Percentiles rank a stretch among this genome's conserved stretches.
Evolutionary conservation across 2,113 vertebrate species (phyloP).

Genomic region (Scalopus aquaticus): DNA sequence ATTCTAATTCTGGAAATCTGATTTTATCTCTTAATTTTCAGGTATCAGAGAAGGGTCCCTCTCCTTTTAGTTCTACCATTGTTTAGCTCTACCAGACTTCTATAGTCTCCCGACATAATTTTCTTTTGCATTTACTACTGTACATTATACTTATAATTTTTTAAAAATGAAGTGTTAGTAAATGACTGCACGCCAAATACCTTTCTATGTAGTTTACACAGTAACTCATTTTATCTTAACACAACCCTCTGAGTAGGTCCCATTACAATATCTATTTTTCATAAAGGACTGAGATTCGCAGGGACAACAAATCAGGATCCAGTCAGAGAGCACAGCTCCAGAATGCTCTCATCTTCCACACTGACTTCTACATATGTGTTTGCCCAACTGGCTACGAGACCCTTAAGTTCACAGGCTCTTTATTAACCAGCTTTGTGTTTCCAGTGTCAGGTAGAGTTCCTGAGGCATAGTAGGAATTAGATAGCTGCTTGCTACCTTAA

Average conservation of each 20-base stretch:
- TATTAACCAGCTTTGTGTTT: not conserved
- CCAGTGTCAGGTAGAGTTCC: not conserved
- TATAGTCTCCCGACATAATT: not conserved
- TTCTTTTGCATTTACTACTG: not conserved
- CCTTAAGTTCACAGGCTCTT: not conserved
- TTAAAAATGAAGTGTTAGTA: not conserved
- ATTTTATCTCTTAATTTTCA: slow-evolving; percentile 20
- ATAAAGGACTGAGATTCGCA: not conserved
- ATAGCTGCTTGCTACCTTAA: not conserved
- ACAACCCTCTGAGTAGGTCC: not conserved
- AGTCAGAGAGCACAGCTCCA: not conserved
- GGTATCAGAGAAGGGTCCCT: not conserved
- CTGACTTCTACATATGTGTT: not conserved
- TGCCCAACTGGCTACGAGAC: not conserved
- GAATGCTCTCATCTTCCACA: not conserved
- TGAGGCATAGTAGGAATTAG: not conserved
- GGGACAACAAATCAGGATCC: not conserved
- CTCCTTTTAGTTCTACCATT: not conserved
- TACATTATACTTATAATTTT: not conserved
- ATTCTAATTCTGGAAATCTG: not conserved
- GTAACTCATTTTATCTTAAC: not conserved
- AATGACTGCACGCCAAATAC: not conserved
- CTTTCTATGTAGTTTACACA: not conserved
- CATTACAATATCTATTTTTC: not conserved
- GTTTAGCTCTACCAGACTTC: not conserved